phyloP scores from a whole-genome alignment of 2,888 invertebrate genomes.

The Calliopum simillimum region DNA sequence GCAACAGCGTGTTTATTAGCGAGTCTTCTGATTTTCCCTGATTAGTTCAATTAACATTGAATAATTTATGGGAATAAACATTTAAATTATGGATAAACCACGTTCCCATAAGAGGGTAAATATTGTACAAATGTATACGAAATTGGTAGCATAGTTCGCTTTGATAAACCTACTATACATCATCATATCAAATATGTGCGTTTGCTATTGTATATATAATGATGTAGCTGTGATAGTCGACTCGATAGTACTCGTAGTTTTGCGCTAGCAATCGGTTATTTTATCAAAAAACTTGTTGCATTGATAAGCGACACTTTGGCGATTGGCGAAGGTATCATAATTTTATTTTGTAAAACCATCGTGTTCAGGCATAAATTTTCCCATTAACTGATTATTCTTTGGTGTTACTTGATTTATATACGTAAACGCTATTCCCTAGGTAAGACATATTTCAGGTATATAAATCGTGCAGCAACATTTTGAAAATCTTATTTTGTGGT shows the following conservation, averaged over 20 bases:
- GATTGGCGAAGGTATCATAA: conserved; percentile 10
- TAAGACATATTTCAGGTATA: background rate
- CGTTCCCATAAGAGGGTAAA: conserved; percentile 12
- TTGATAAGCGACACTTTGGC: conserved; percentile 2
- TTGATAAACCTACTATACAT: no score
- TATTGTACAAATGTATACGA: background rate
- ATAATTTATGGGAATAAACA: background rate
- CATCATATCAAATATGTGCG: no score
- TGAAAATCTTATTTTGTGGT: background rate
- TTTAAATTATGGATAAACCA: conserved; percentile 4
- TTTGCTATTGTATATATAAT: no score
- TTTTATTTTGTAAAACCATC: conserved; percentile 32
- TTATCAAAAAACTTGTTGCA: background rate
- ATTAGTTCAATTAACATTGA: background rate
- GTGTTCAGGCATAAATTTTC: conserved; percentile 39
- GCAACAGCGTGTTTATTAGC: background rate
- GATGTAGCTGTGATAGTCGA: no score
- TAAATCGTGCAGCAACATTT: background rate
- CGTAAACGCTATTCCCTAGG: background rate
- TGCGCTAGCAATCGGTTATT: background rate
- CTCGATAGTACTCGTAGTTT: no score
- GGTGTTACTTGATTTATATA: conserved; percentile 9
- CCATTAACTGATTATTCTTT: conserved; percentile 10
- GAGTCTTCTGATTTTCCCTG: background rate
- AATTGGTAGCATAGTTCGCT: no score